A percentile compares a stretch with the other conserved stretches of the same genome.
phyloP scores from a whole-genome alignment of 2,113 vertebrate genomes.

The Hirundichthys speculiger region DNA sequence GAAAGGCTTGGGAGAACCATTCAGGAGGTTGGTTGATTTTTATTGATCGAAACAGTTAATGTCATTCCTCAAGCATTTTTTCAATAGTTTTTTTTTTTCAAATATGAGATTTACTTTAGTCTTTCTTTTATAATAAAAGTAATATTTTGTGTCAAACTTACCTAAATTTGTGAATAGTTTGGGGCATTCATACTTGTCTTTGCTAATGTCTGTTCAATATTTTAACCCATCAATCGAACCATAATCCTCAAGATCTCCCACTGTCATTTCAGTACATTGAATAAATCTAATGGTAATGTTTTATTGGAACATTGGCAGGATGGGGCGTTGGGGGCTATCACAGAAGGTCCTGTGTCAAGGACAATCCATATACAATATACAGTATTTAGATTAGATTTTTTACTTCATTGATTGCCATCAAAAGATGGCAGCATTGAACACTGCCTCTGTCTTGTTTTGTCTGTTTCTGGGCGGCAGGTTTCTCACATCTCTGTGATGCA shows the following conservation, averaged over 20 bases:
- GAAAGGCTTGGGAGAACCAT: constrained; percentile 85
- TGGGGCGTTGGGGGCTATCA: too few relatives aligned
- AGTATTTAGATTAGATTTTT: not conserved
- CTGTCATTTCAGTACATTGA: too few relatives aligned
- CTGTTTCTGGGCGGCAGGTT: constrained; percentile 68
- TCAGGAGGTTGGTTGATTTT: constrained; percentile 81
- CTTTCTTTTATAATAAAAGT: not conserved
- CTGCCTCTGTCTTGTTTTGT: constrained; percentile 39
- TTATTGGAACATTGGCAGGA: too few relatives aligned
- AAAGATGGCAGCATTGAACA: constrained; percentile 53
- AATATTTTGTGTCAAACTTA: not conserved
- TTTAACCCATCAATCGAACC: not conserved
- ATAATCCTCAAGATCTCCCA: not conserved
- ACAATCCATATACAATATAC: too few relatives aligned
- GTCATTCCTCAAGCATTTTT: not conserved
- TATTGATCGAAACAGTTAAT: not conserved
- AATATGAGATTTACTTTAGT: not conserved
- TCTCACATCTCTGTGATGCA: constrained; percentile 82
- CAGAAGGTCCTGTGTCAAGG: too few relatives aligned
- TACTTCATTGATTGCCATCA: constrained; percentile 13
- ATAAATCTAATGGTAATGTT: too few relatives aligned
- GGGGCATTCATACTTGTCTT: too few relatives aligned
- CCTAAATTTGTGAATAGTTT: too few relatives aligned
- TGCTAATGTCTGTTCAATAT: too few relatives aligned
- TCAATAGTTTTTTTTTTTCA: not conserved